Conservation (phyloP, 2,113 vertebrate genomes). For the Tupaia chinensis region DNA sequence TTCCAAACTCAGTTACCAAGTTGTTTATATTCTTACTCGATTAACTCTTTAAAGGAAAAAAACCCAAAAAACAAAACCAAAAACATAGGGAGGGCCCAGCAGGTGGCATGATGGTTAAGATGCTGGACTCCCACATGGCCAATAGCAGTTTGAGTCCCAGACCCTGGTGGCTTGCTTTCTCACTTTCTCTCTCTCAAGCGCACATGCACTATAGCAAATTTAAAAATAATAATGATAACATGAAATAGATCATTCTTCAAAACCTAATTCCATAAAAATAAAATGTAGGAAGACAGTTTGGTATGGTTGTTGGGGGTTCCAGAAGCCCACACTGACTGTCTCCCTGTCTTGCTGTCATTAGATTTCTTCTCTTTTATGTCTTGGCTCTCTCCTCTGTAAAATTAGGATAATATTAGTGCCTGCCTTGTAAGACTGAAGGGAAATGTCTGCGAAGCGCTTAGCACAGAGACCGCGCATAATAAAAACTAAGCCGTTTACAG, state of each 20-base stretch:
- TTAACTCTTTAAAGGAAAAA: neutral
- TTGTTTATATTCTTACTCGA: neutral
- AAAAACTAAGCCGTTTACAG: constrained; percentile 6
- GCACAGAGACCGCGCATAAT: neutral
- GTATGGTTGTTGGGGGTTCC: neutral
- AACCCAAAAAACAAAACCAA: too few species aligned
- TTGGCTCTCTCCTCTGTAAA: neutral
- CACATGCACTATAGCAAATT: too few species aligned
- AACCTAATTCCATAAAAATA: too few species aligned
- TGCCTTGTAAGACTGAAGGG: neutral
- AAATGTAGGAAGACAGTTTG: neutral
- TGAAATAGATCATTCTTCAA: too few species aligned
- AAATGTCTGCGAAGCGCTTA: neutral
- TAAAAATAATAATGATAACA: too few species aligned
- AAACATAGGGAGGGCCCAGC: too few species aligned
- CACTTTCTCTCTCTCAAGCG: too few species aligned
- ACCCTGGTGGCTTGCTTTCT: too few species aligned
- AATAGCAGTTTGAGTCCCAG: too few species aligned
- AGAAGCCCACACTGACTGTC: neutral
- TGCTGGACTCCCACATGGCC: too few species aligned
- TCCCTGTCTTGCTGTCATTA: neutral
- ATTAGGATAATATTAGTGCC: neutral
- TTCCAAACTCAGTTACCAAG: neutral
- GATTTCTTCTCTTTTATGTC: neutral
- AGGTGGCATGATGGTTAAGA: too few species aligned